Evolutionary conservation across 2,888 invertebrate genomes (phyloP), one percentile per base, ranked within the genome.

Genomic region (Eucera pruinosa): DNA sequence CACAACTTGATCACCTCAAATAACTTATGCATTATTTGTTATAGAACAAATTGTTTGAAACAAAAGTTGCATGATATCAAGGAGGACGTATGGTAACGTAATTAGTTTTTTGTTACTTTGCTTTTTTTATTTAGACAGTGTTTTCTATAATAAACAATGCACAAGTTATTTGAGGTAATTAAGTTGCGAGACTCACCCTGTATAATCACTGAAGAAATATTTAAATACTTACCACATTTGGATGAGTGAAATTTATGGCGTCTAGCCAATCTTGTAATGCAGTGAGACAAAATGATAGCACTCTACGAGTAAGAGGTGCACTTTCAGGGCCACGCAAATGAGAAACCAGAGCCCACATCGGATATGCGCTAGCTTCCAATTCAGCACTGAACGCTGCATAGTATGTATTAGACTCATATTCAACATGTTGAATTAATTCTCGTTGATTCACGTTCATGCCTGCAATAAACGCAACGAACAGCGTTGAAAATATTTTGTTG

Each of bases 371-470:
- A 27, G 98, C 98, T 93, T 99, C 99, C 85, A 99, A 93, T 94
- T 99, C 99, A 84, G 98, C 98, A 77, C 98, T 98, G 93, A 99
- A 99, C 36, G 99, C 98, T 55, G 98, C 98, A 93, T 98, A 99
- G 93, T 99, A 99, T 18, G 98, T 97, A 83, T 97, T 98, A 50
- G 98, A 98, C 93, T 99, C 99, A 93, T 97, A 98, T 93, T 99
- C 98, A 18, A 99, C 96, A 93, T 99, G 99, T 65, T 97, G 96
- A 87, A 95, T 96, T 82, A 97, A 94, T 93, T 98, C 98, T 79
- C 98, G 95, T 84, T 97, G 95, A 93, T 99, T 99, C 61, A 98
- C 96, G 93, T 99, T 99, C 98, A 99, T 99, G 78, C 98, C 97
- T 97, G 89, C 18, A 68, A 55, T 13, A 47, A 47, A 36, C 9